Evolutionary conservation across 1,140 invertebrate genomes (phyloP), one percentile per base, ranked within the genome.

Genomic region (Chironomus striatipennis): DNA sequence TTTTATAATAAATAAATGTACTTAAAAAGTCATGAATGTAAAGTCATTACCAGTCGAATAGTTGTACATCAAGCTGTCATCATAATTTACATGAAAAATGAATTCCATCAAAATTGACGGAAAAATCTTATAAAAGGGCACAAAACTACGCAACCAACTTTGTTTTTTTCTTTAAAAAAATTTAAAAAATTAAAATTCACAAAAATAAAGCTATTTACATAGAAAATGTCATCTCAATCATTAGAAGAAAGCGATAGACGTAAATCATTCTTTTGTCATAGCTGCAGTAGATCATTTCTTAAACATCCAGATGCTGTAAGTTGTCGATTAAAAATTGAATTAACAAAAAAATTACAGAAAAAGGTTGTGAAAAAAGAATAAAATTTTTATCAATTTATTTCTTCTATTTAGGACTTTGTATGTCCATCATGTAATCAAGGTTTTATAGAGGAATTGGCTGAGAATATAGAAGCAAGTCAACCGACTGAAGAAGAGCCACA

Each of bases 201-300:
- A 12, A 57, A 57, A 57, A 57, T 57, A 34, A 34, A 34, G 24
- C 24, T 34, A 34, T 2, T 34, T 34, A 34, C 1, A 5, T 57
- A 18, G 2, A 21, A 20, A 21, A 70, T 70, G 65, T 70, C 65
- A 8, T 18, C 65, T 6, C n/a, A 70, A 70, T 21, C 17, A 17
- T 7, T 6, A 70, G n/a, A 18, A 20, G 65, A 21, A 70, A 21
- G 18, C 17, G 65, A 18, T 18, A 18, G 18, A 70, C 17, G 10
- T n/a, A 57, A 57, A 10, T 57, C 47, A 3, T 70, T 70, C 65
- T 70, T 70, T 18, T 70, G 65, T 70, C 65, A 70, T 12, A 20
- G 17, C 18, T 70, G 65, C 18, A 18, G 20, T 9, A 20, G 7
- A 6, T 21, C 17, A 5, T 70, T 70, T 18, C 17, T 70, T 17